A percentile compares a stretch with the other conserved stretches of the same genome.
phyloP scores from a whole-genome alignment of 2,113 vertebrate species.

The Phrynosoma platyrhinos region DNA sequence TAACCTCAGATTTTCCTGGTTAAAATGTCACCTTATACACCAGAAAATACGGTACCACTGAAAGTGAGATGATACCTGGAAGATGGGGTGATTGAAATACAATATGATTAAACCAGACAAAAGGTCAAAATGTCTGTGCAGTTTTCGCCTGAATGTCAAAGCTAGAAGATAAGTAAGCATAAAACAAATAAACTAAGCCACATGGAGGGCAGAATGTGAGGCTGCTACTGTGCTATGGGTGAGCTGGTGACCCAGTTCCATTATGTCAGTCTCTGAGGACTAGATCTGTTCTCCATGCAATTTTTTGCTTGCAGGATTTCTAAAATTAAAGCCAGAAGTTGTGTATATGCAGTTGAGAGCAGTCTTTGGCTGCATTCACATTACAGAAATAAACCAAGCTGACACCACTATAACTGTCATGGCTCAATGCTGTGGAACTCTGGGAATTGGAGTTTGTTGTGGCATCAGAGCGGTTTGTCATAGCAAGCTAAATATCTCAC shows the following conservation, averaged over 20 bases:
- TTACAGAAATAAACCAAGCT: neutral
- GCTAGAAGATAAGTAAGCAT: neutral
- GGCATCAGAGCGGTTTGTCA: too few species aligned
- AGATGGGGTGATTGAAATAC: too few species aligned
- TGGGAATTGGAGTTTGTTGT: too few species aligned
- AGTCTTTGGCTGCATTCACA: neutral
- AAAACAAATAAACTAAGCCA: neutral
- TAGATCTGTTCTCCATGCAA: neutral
- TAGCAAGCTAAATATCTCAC: too few species aligned
- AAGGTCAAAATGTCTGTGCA: neutral
- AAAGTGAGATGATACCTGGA: neutral
- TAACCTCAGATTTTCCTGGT: too few species aligned
- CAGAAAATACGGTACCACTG: too few species aligned
- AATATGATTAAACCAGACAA: neutral
- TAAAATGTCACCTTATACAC: too few species aligned
- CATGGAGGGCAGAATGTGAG: neutral
- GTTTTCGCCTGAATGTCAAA: neutral
- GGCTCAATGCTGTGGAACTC: too few species aligned
- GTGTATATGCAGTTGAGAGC: neutral
- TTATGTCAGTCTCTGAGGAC: neutral
- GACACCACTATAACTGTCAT: neutral
- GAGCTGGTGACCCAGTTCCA: neutral
- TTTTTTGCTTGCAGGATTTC: neutral
- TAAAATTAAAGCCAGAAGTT: neutral
- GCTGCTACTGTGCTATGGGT: neutral